These are phyloP conservation scores for Drosophila arawakana DNA, from an alignment of 1,140 invertebrate genomes.

Conservation along the genomic window DNA sequence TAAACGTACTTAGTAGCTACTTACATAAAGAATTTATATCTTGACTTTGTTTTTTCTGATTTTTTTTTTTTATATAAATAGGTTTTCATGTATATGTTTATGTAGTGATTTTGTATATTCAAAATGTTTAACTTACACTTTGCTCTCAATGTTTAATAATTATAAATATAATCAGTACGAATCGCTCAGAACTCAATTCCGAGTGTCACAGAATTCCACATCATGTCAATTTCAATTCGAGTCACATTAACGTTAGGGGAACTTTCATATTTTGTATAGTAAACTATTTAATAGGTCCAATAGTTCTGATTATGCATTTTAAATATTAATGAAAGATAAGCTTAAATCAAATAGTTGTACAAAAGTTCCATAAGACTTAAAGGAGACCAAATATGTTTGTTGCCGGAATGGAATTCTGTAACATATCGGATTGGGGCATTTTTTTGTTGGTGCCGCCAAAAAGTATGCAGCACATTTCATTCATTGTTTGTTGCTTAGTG, in stretches of 20 bases:
- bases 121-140: slow-evolving; percentile 54
- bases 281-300: background rate
- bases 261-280: background rate
- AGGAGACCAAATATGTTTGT: slow-evolving; percentile 1
- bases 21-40: slow-evolving; percentile 45
- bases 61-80: slow-evolving; percentile 42
- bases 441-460: slow-evolving; percentile 26
- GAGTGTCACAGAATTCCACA: slow-evolving; percentile 22
- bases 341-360: background rate
- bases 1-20: slow-evolving; percentile 57
- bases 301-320: background rate
- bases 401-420: slow-evolving; percentile 24
- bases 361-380: background rate
- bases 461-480: slow-evolving; percentile 52
- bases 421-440: slow-evolving; percentile 32
- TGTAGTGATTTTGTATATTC: slow-evolving; percentile 47
- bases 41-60: slow-evolving; percentile 37
- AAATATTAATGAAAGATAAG: slow-evolving; percentile 2
- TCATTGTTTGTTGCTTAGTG: slow-evolving; percentile 45
- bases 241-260: background rate
- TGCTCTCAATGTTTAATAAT: slow-evolving; percentile 28
- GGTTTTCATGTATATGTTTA: slow-evolving; percentile 58
- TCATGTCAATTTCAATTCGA: background rate
- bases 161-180: slow-evolving; percentile 75
- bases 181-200: slow-evolving; percentile 47